Evolutionary conservation across 2,113 vertebrate species (phyloP).

Genomic region (Anguilla japonica): DNA sequence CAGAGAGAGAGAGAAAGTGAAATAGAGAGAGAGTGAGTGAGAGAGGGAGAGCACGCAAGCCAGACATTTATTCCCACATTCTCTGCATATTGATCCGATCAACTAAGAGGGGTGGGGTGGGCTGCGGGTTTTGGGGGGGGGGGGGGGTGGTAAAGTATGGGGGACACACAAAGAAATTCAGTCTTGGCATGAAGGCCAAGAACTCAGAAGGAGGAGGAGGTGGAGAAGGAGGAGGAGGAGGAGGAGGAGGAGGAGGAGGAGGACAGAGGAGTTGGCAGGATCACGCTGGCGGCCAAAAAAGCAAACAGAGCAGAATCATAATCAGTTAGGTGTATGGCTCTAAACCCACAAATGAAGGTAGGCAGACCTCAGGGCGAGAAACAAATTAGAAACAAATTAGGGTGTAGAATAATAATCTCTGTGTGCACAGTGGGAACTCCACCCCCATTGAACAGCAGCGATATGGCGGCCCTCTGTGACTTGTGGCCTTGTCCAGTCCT

Average conservation of each 20-base stretch:
- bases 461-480: constrained; percentile 27
- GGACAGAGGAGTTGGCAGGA: background rate
- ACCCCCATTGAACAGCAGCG: background rate
- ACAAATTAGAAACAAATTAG: background rate
- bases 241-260: background rate
- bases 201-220: background rate
- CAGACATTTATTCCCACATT: constrained; percentile 12
- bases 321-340: background rate
- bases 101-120: background rate
- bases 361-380: background rate
- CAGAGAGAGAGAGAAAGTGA: too few species aligned
- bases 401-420: too few species aligned
- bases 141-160: background rate
- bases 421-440: background rate
- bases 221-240: background rate
- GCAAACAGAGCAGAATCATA: background rate
- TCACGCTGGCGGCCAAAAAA: background rate
- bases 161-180: background rate
- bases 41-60: background rate
- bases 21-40: too few species aligned
- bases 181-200: constrained; percentile 1
- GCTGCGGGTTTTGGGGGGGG: background rate
- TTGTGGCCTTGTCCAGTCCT: constrained; percentile 56
- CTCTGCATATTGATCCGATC: constrained; percentile 16
- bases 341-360: background rate